phyloP scores from a whole-genome alignment of 2,797 vertebrate genomes.

The Hyperoplus lanceolatus region DNA sequence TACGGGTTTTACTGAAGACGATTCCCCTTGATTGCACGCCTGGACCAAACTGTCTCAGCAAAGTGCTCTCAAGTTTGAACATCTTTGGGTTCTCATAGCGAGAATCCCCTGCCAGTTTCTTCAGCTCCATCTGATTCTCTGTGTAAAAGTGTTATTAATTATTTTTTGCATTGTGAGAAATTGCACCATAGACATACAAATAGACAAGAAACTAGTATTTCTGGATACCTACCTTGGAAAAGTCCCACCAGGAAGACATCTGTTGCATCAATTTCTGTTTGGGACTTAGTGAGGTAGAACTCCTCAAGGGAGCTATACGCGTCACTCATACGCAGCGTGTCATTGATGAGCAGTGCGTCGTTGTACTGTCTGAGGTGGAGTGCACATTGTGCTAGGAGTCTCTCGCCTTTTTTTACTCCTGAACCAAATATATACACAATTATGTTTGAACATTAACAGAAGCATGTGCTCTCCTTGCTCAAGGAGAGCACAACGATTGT shows the following conservation, averaged over 20 bases:
- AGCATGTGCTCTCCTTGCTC: background rate
- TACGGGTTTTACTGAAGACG: slow-evolving; percentile 90
- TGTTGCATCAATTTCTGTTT: slow-evolving; percentile 69
- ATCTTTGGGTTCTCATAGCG: slow-evolving; percentile 91
- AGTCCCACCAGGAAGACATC: slow-evolving; percentile 84
- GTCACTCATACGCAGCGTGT: slow-evolving; percentile 90
- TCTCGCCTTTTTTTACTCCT: slow-evolving; percentile 80
- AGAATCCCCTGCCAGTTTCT: slow-evolving; percentile 55
- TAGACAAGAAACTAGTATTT: background rate
- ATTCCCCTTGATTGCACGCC: slow-evolving; percentile 82
- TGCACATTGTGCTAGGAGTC: slow-evolving; percentile 83
- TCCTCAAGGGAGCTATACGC: slow-evolving; percentile 84
- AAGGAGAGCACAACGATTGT: background rate
- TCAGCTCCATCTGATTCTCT: slow-evolving; percentile 84
- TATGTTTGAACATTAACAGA: background rate
- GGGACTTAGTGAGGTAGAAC: slow-evolving; percentile 80
- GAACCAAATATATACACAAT: slow-evolving; percentile 27
- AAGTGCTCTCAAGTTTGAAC: slow-evolving; percentile 82
- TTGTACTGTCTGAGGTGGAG: slow-evolving; percentile 93
- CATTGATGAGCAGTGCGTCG: slow-evolving; percentile 91
- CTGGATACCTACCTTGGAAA: slow-evolving; percentile 84
- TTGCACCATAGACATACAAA: background rate
- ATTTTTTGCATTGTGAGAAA: background rate
- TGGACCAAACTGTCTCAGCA: slow-evolving; percentile 84
- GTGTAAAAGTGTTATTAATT: slow-evolving; percentile 6